Base-by-base conservation (phyloP, 2,888 invertebrate species). In the Slavum lentiscoides region DNA sequence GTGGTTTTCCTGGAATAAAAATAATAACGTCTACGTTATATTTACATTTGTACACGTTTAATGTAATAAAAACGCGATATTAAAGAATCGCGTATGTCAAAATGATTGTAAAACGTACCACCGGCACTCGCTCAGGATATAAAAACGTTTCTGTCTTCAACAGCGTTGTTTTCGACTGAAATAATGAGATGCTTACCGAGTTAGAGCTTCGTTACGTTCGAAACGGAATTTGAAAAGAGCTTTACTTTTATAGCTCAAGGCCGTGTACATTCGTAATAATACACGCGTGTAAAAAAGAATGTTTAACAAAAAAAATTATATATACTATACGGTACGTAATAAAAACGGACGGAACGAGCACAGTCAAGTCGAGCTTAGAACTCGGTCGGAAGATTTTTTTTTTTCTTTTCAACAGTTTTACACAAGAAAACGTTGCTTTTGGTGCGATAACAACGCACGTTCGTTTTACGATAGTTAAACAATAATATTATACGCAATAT, bases 121-220 rank as follows among this genome's bases (percentile, higher is more conserved):
- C 37, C n/a, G 30, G 37, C 58, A 9, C 58, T 2, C 66, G n/a
- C 8, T 30, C n/a, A 43, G 37, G 4, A 30, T 30, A 58, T 70
- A 58, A 55, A n/a, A 70, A 70, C 69, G 37, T 58, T 70, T 70
- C n/a, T 9, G 13, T 30, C 55, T 70, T 58, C 37, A 37, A 58
- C 55, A 70, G 55, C 37, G 55, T 55, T 37, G 55, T 58, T 58
- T 70, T 37, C n/a, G 62, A 62, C 62, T 30, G 15, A 64, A 64
- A 74, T 62, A 74, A 74, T 74, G 30, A 64, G 61, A n/a, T 74
- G 30, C 74, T 74, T 74, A 74, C 64, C 2, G 61, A 30, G 61
- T 43, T 61, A n/a, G 30, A 43, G 43, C 21, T 59, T 58, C 59
- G 70, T 72, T 72, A n/a, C 58, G n/a, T 59, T 59, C 37, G 39